Conservation (phyloP, 1,140 invertebrate genomes). For the Euschistus heros region DNA sequence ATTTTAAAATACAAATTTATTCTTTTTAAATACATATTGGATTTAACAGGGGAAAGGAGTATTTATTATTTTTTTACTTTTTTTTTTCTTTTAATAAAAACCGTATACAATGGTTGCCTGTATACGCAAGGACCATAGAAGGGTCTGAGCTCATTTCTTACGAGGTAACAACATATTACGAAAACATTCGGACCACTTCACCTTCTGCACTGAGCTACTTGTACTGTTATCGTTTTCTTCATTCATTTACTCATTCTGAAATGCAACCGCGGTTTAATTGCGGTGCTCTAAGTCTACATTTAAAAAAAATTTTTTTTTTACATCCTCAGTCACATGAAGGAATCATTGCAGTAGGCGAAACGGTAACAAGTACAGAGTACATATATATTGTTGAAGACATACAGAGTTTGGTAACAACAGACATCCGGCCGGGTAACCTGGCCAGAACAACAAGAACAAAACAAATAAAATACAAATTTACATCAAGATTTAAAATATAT, state of each 20-base stretch:
- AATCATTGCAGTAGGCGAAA: not conserved
- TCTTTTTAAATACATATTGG: not conserved
- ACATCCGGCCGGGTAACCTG: not conserved
- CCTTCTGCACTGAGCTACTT: conserved; percentile 7
- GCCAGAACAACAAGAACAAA: conserved; percentile 6
- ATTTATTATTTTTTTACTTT: not conserved
- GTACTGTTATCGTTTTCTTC: not conserved
- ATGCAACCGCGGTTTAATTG: not conserved
- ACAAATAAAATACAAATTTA: conserved; percentile 14
- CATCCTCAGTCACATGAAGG: not conserved
- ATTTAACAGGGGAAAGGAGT: not conserved
- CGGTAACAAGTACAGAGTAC: not conserved
- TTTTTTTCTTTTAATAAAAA: conserved; percentile 11
- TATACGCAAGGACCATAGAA: conserved; percentile 11
- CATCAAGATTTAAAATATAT: conserved; percentile 16
- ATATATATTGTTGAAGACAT: conserved; percentile 13
- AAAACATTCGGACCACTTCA: conserved; percentile 5
- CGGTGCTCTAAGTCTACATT: not conserved
- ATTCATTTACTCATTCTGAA: not conserved
- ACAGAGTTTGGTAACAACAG: conserved; percentile 8
- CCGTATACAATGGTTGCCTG: conserved; percentile 12
- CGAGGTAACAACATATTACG: conserved; percentile 8
- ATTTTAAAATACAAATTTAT: conserved; percentile 16
- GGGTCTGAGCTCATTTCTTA: conserved; percentile 14
- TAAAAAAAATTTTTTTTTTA: not conserved